phyloP scores from a whole-genome alignment of 2,113 vertebrate species.

The Thamnophis sirtalis region DNA sequence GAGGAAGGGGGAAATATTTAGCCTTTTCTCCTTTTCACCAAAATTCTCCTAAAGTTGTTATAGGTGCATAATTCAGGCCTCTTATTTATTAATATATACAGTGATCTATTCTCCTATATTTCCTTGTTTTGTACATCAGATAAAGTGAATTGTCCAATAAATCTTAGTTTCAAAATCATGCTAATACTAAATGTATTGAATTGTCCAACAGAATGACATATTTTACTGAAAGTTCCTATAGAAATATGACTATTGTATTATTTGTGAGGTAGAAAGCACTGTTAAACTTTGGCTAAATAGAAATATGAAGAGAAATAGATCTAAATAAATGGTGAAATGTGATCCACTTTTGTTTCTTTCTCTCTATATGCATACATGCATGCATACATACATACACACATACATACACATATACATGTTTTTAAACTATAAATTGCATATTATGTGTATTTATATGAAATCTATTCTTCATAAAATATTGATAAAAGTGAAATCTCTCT shows the following conservation, averaged over 20 bases:
- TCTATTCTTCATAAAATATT: not conserved
- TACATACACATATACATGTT: not conserved
- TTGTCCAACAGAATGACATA: not conserved
- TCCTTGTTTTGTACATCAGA: not conserved
- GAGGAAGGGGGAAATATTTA: not conserved
- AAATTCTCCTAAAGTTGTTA: not conserved
- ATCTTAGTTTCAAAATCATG: not conserved
- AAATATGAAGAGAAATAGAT: not conserved
- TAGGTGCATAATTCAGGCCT: not conserved
- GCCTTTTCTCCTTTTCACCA: not conserved
- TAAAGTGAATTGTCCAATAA: not conserved
- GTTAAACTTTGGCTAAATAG: not conserved
- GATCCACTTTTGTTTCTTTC: not conserved
- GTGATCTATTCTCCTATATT: not conserved
- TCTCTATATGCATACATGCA: not conserved
- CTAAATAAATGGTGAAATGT: not conserved
- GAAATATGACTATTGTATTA: not conserved
- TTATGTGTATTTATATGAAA: not conserved
- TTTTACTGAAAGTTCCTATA: not conserved
- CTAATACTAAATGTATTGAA: not conserved
- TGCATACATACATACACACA: not conserved
- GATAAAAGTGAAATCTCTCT: not conserved
- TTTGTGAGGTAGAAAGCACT: not conserved
- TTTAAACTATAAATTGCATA: not conserved
- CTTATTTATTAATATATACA: not conserved